Evolutionary conservation across 2,888 invertebrate genomes (phyloP).

Genomic region (Nebria salina): DNA sequence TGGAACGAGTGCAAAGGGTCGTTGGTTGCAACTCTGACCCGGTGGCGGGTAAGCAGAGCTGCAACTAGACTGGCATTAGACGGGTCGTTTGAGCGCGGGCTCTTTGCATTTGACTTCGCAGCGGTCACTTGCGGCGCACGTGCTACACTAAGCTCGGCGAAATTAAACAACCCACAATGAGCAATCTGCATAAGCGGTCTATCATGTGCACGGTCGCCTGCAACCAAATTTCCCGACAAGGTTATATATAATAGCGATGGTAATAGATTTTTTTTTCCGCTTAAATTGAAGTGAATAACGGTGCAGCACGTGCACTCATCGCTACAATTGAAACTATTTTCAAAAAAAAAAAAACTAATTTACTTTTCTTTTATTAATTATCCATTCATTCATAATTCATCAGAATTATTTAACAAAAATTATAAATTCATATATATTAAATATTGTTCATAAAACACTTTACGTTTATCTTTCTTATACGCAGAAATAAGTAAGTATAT

Average conservation of each 20-base stretch:
- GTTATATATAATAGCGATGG: conserved; percentile 14
- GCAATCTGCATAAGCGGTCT: conserved; percentile 6
- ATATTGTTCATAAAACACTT: too few relatives aligned
- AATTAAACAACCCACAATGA: conserved; percentile 11
- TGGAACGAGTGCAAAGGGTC: conserved; percentile 34
- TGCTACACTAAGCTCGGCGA: neutral
- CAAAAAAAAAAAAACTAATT: too few relatives aligned
- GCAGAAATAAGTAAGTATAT: too few relatives aligned
- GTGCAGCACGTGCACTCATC: neutral
- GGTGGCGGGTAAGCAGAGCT: neutral
- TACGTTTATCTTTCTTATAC: too few relatives aligned
- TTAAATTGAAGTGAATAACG: neutral
- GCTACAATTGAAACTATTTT: neutral
- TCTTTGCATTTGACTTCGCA: neutral
- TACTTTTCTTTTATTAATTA: too few relatives aligned
- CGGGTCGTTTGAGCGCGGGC: neutral
- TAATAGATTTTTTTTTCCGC: conserved; percentile 5
- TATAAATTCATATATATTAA: too few relatives aligned
- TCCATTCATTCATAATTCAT: too few relatives aligned
- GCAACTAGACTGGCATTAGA: neutral
- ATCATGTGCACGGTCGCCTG: neutral
- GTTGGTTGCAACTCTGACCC: conserved; percentile 33
- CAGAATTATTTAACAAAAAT: too few relatives aligned
- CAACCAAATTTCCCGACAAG: conserved; percentile 7
- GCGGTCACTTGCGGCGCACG: neutral